Percentiles rank a stretch among this genome's conserved stretches.
Evolutionary conservation across 2,113 vertebrate species (phyloP).

Genomic region (Vulpes ferrilata): DNA sequence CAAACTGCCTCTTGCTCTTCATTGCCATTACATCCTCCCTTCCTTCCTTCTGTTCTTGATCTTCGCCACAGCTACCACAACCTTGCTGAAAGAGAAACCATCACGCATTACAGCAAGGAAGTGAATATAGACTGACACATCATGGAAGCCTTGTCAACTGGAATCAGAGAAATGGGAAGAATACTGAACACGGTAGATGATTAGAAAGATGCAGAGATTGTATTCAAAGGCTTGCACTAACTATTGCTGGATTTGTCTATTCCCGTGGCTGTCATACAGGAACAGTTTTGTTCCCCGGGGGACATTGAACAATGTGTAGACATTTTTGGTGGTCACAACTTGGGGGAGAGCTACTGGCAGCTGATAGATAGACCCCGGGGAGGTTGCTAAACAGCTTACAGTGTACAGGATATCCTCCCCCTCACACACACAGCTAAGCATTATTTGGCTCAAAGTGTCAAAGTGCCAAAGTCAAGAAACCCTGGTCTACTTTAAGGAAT

Average conservation of each 20-base stretch:
- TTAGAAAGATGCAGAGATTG: background rate
- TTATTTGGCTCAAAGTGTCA: background rate
- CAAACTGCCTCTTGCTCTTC: background rate
- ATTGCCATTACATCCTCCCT: background rate
- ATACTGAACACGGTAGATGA: background rate
- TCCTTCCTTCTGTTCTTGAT: background rate
- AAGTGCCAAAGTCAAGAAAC: background rate
- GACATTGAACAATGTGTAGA: background rate
- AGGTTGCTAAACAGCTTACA: background rate
- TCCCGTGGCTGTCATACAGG: background rate
- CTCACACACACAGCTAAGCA: background rate
- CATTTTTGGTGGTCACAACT: background rate
- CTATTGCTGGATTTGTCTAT: background rate
- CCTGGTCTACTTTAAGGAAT: background rate
- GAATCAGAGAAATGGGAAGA: background rate
- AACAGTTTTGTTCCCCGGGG: background rate
- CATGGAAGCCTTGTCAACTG: background rate
- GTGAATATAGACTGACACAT: background rate
- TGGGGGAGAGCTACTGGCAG: background rate
- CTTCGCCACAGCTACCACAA: background rate
- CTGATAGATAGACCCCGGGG: background rate
- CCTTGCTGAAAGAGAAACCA: background rate
- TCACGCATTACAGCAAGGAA: background rate
- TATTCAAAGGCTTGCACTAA: background rate
- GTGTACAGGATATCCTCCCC: background rate